Percentiles rank a stretch among this genome's conserved stretches.
These are phyloP conservation scores for Clusia tigrina DNA, from an alignment of 2,888 invertebrate genomes.

Conservation along the genomic window DNA sequence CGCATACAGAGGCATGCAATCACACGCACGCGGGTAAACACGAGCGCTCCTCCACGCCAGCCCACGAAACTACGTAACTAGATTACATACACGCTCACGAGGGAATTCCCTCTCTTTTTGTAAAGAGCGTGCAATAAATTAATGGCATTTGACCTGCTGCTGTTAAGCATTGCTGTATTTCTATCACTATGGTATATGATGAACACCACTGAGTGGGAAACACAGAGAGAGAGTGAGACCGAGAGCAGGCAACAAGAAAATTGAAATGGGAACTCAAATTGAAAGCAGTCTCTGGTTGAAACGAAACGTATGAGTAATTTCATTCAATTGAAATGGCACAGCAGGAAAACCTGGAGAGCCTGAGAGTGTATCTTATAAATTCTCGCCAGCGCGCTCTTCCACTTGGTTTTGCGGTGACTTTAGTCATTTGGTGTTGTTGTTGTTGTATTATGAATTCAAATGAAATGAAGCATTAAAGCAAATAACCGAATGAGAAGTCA, in stretches of 20 bases:
- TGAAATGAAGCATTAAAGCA: not conserved
- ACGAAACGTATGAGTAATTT: not conserved
- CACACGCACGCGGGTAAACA: slow-evolving; percentile 5
- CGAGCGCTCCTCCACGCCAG: too few species aligned
- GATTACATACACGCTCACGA: slow-evolving; percentile 32
- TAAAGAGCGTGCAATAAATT: slow-evolving; percentile 21
- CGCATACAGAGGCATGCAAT: slow-evolving; percentile 19
- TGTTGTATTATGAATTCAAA: not conserved
- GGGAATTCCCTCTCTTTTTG: slow-evolving; percentile 57
- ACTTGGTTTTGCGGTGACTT: not conserved
- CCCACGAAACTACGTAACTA: slow-evolving; percentile 12
- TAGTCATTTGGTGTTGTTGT: not conserved
- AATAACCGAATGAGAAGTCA: slow-evolving; percentile 38
- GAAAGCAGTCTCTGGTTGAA: too few species aligned
- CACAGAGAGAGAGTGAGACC: too few species aligned
- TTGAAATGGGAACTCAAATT: not conserved
- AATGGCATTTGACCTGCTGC: slow-evolving; percentile 28
- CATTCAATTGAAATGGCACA: too few species aligned
- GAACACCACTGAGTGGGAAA: too few species aligned
- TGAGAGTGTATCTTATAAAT: too few species aligned
- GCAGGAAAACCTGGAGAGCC: too few species aligned
- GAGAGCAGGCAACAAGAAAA: too few species aligned
- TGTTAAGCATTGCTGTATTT: slow-evolving; percentile 27
- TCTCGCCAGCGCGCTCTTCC: not conserved
- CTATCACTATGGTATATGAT: too few species aligned